Base-by-base conservation (phyloP, 2,113 vertebrate genomes). In the Semnornis frantzii region DNA sequence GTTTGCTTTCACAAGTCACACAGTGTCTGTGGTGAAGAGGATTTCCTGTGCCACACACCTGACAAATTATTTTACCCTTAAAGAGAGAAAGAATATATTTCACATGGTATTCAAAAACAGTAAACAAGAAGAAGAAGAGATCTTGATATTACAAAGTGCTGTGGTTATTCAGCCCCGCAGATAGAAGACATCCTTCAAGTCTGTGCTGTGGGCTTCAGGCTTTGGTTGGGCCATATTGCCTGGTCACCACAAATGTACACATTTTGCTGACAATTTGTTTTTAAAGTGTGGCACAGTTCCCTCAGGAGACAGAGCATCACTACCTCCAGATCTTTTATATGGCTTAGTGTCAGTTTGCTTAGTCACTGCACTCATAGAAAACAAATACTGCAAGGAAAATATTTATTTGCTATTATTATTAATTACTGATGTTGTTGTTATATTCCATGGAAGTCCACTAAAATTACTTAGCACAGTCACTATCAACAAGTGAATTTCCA, bases 51-150 rank as follows among this genome's bases (percentile, higher is more conserved):
- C 98, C 98, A 95, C 98, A 99, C 2, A 48, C 94, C 28, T 34
- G 90, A 95, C 98, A 99, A 89, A 98, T 96, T 16, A 98, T 55
- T 96, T 97, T 98, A 60, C 97, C 98, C 98, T 99, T 52, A 96
- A 97, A 96, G 2, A 97, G 31, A 93, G n/a, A 94, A 94, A 85
- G 54, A 91, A 85, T 30, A 82, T 8, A 65, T 70, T 89, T 94
- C 57, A 93, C 12, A 48, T 5, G 5, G 39, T 64, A 15, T 69
- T 81, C 87, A 59, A 73, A 83, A 91, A 87, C 12, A 33, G 9
- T 21, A 19, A 69, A 55, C 24, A 60, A 60, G 4, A 85, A 10
- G 4, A 85, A 10, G 2, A 55, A 10, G 37, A 76, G 27, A 21
- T n/a, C 15, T 60, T 71, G 7, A 55, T 76, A 28, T 55, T 74